These are phyloP conservation scores for Corydoras maculifer DNA, from an alignment of 2,113 vertebrate genomes.

Conservation along the genomic window DNA sequence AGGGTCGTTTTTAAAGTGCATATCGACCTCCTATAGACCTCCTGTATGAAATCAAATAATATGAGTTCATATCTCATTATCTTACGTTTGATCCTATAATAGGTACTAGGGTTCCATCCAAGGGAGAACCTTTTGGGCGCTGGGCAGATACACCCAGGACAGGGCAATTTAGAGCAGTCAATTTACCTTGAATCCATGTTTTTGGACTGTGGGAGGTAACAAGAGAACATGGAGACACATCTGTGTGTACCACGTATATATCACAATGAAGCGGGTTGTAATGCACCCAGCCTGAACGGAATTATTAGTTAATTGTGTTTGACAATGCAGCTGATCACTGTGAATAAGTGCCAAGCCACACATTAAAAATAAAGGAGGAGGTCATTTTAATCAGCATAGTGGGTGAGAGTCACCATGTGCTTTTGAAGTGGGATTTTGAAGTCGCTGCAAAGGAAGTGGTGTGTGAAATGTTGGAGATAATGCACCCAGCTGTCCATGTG, in stretches of 20 bases:
- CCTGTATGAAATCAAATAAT: too few species aligned
- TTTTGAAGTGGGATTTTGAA: constrained; percentile 53
- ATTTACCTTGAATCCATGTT: too few species aligned
- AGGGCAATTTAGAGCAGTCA: too few species aligned
- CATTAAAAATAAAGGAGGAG: constrained; percentile 44
- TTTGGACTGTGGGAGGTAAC: too few species aligned
- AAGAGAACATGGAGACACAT: neutral
- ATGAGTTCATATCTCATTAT: too few species aligned
- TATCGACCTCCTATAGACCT: too few species aligned
- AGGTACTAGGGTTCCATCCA: too few species aligned
- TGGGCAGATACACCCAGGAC: too few species aligned
- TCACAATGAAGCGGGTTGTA: constrained; percentile 49
- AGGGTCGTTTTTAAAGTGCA: too few species aligned
- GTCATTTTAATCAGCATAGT: constrained; percentile 47
- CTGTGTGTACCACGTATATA: constrained; percentile 38
- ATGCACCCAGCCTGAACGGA: constrained; percentile 41
- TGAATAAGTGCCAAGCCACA: constrained; percentile 47
- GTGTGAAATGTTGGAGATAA: constrained; percentile 55
- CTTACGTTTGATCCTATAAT: too few species aligned
- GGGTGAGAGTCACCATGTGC: constrained; percentile 37
- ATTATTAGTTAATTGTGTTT: constrained; percentile 56
- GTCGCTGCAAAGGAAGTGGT: constrained; percentile 54
- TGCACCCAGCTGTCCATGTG: constrained; percentile 55
- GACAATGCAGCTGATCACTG: constrained; percentile 51
- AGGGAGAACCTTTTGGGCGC: too few species aligned